Percentiles rank a stretch among this genome's conserved stretches.
phyloP scores from a whole-genome alignment of 2,797 vertebrate species.

The Taenioides sp. region DNA sequence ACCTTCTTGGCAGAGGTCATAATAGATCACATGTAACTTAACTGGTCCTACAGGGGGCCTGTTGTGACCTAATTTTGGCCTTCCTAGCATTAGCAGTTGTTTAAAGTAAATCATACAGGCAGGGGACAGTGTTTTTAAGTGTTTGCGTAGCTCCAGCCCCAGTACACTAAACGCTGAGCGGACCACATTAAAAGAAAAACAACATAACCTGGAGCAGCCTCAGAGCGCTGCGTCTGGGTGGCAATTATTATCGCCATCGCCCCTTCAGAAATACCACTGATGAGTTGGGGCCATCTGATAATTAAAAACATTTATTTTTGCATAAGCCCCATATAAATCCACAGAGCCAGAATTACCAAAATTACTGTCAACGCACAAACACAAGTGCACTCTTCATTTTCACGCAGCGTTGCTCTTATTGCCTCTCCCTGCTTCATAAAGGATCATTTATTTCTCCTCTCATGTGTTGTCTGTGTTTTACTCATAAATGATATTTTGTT shows the following conservation, averaged over 20 bases:
- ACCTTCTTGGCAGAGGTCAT: neutral
- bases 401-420: slow-evolving; percentile 68
- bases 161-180: slow-evolving; percentile 6
- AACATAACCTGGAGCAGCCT: slow-evolving; percentile 6
- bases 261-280: slow-evolving; percentile 30
- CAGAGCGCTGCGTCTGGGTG: slow-evolving; percentile 19
- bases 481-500: slow-evolving; percentile 61
- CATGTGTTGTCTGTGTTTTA: slow-evolving; percentile 63
- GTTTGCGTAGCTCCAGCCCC: neutral
- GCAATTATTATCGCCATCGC: slow-evolving; percentile 29
- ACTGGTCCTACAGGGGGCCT: neutral
- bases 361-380: slow-evolving; percentile 31
- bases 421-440: slow-evolving; percentile 69
- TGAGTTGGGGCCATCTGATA: slow-evolving; percentile 61
- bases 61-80: neutral
- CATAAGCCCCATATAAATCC: slow-evolving; percentile 70
- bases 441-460: slow-evolving; percentile 70
- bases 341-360: slow-evolving; percentile 52
- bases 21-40: neutral
- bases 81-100: slow-evolving; percentile 4
- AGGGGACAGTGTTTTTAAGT: slow-evolving; percentile 10
- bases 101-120: slow-evolving; percentile 10
- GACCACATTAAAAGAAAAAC: slow-evolving; percentile 13
- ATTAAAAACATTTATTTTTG: slow-evolving; percentile 71
- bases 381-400: slow-evolving; percentile 60